A percentile compares a stretch with the other conserved stretches of the same genome.
Conservation (phyloP, 2,888 invertebrate species). For the Acrobasis repandana region DNA sequence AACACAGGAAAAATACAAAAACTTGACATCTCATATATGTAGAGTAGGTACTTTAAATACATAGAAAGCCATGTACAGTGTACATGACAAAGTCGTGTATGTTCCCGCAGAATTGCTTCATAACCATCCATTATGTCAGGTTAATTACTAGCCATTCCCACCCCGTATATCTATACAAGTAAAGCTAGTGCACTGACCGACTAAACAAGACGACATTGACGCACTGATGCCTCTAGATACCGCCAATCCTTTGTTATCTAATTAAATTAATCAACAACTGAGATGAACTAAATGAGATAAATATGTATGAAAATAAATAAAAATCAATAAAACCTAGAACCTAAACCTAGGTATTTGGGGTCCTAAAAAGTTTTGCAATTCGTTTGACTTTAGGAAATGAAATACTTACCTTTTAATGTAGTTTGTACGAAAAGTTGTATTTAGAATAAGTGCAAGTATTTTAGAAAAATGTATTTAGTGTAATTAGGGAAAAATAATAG, state of each 20-base stretch:
- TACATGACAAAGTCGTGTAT: conserved; percentile 55
- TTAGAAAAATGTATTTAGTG: too few relatives aligned
- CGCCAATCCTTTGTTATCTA: not conserved
- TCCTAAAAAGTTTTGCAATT: not conserved
- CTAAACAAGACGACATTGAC: conserved; percentile 4
- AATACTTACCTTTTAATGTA: too few relatives aligned
- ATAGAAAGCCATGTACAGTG: conserved; percentile 25
- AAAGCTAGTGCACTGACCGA: conserved; percentile 12
- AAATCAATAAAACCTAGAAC: too few relatives aligned
- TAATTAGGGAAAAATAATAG: not conserved
- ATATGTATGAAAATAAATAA: too few relatives aligned
- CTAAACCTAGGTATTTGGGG: too few relatives aligned
- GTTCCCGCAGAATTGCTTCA: conserved; percentile 69
- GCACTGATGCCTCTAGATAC: not conserved
- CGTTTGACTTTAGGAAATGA: not conserved
- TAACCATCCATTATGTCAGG: conserved; percentile 69
- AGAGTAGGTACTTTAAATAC: not conserved
- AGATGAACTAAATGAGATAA: too few relatives aligned
- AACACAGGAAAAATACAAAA: not conserved
- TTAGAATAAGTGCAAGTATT: too few relatives aligned
- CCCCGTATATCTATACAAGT: conserved; percentile 26
- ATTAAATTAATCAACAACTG: not conserved
- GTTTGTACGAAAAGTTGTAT: too few relatives aligned
- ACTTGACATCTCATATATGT: not conserved
- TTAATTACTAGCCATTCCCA: conserved; percentile 58